Evolutionary conservation across 2,888 invertebrate genomes (phyloP), one percentile per base, ranked within the genome.

Genomic region (Pristionchus mayeri): DNA sequence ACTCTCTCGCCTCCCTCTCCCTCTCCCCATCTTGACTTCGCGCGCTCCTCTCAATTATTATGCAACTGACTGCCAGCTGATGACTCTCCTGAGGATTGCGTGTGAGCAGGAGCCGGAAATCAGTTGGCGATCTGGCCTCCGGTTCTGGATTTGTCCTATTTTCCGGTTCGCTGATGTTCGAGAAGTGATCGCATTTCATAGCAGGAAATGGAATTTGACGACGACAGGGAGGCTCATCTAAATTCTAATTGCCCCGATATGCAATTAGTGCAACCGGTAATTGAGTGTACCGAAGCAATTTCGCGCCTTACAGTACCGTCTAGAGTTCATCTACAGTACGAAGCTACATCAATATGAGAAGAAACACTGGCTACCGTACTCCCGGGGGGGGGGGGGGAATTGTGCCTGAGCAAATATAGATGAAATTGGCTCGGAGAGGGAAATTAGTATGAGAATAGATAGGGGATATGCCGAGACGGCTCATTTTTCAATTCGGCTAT

Each of bases 31-130:
- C n/a, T 44, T 67, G 30, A 75, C 27, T 78, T 50, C 50, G 76
- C 76, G 76, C 76, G 50, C 76, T 44, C 18, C 63, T 63, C 71
- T 40, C 71, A 71, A 71, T 71, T 71, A 78, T 78, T 78, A 78
- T 78, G 76, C 76, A 78, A 78, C 76, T n/a, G 18, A 7, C 16
- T 34, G 24, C n/a, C 4, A 21, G 37, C 16, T 4, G 76, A 78
- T 78, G 24, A 50, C 76, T 78, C 76, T 50, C 76, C 40, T 3
- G 76, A 48, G 76, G 50, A 11, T 30, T n/a, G n/a, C n/a, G n/a
- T n/a, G 0, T n/a, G 21, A 13, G 44, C 71, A n/a, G 40, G 71
- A 24, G 71, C 71, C 44, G 71, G 71, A 71, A 71, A 71, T 71
- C 71, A 71, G 71, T 40, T 67, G 37, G 4, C 67, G 24, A 44